Percentiles rank a stretch among this genome's conserved stretches.
phyloP scores from a whole-genome alignment of 1,140 invertebrate species.

The Metopolophium dirhodum region DNA sequence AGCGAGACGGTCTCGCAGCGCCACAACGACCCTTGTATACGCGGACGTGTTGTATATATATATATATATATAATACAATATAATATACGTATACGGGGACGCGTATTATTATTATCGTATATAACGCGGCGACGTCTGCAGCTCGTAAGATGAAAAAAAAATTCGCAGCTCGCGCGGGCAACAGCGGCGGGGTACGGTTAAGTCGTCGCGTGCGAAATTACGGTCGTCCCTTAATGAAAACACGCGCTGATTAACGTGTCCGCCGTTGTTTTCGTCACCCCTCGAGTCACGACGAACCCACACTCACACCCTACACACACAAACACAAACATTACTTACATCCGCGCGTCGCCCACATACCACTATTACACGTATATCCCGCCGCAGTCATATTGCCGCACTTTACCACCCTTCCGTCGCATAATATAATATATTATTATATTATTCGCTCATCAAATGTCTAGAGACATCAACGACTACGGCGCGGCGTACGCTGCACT shows the following conservation, averaged over 20 bases:
- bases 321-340: neutral
- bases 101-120: neutral
- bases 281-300: neutral
- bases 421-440: neutral
- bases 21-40: neutral
- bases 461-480: neutral
- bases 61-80: neutral
- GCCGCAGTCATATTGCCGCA: neutral
- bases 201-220: neutral
- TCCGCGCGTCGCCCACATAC: neutral
- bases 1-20: neutral
- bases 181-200: neutral
- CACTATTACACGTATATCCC: neutral
- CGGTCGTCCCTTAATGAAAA: conserved; percentile 42
- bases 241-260: conserved; percentile 46
- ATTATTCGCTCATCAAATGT: conserved; percentile 28
- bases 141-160: neutral
- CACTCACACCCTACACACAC: neutral
- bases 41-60: no score
- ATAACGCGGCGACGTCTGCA: neutral
- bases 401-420: neutral
- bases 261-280: conserved; percentile 14
- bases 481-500: neutral
- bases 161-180: neutral
- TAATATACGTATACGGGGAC: neutral